Percentiles rank a stretch among this genome's conserved stretches.
These are phyloP conservation scores for Eucera pruinosa DNA, from an alignment of 2,888 invertebrate species.

Conservation along the genomic window DNA sequence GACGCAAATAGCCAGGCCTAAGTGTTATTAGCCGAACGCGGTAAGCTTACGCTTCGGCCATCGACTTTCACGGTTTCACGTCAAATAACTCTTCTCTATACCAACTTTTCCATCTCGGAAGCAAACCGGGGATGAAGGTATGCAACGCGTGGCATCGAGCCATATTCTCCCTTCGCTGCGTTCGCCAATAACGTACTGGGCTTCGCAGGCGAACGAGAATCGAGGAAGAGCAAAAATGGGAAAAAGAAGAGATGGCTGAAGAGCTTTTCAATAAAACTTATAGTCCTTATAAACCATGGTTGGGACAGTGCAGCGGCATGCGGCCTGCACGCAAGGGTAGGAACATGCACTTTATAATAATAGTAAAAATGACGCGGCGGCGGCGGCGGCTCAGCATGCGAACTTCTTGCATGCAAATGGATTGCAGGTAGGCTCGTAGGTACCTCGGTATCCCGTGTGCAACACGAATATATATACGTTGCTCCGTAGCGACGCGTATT, in stretches of 20 bases:
- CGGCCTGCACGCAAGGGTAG: constrained; percentile 73
- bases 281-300: constrained; percentile 71
- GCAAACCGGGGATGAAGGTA: background rate
- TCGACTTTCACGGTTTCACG: background rate
- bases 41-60: background rate
- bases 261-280: constrained; percentile 70
- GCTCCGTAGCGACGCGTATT: constrained; percentile 52
- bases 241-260: constrained; percentile 1
- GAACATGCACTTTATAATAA: constrained; percentile 79
- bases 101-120: background rate
- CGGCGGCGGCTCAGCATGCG: constrained; percentile 71
- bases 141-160: no score
- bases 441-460: constrained; percentile 52
- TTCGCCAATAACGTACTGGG: background rate
- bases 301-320: constrained; percentile 54
- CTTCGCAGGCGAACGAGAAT: background rate
- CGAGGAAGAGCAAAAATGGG: no score
- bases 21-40: background rate
- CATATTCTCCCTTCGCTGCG: no score
- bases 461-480: constrained; percentile 59
- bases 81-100: constrained; percentile 31
- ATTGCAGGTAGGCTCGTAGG: constrained; percentile 66
- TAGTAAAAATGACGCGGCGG: constrained; percentile 75
- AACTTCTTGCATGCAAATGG: constrained; percentile 78
- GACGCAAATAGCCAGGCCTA: background rate